Base-by-base conservation (phyloP, 2,797 vertebrate genomes). In the Streptopelia turtur region DNA sequence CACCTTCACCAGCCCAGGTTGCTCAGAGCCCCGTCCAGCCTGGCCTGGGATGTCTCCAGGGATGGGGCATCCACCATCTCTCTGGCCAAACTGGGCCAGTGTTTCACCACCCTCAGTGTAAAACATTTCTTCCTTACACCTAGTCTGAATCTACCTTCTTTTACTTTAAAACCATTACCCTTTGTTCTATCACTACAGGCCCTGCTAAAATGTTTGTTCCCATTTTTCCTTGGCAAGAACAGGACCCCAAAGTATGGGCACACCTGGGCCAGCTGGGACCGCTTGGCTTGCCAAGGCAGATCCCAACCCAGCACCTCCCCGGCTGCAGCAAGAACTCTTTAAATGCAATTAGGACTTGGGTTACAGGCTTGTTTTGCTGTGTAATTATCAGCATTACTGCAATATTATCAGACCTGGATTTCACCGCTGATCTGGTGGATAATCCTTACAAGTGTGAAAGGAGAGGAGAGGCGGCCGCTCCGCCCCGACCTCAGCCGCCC, bases 341-440 rank as follows among this genome's bases (percentile, higher is more conserved):
- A 57, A 79, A 35, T 39, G 60, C 93, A 78, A 9, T 80, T 50
- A 78, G 69, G 83, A 39, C 77, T 90, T 76, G 65, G 39, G 35
- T 94, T 94, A 87, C 55, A 28, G 47, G 61, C 53, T 81, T 83
- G 72, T 28, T 96, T 86, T 83, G 69, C 83, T 23, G 66, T 77
- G 80, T 87, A 89, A 94, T 96, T 85, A 71, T 49, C 74, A 68
- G 63, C 86, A 77, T 93, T 95, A 92, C 52, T 68, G 71, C 68
- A 55, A 91, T 63, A 60, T 91, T 91, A 90, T 84, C 87, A 57
- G 45, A 47, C n/a, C 11, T 17, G 63, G 83, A 71, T 97, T 94
- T 91, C 77, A 16, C 8, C 1, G 8, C 68, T 85, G 88, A 89
- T 92, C 86, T 60, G 49, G 3, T 24, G 90, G 88, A 84, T 95